Evolutionary conservation across 1,140 invertebrate species (phyloP), one percentile per base, ranked within the genome.

Genomic region (Magallana ariakensis): DNA sequence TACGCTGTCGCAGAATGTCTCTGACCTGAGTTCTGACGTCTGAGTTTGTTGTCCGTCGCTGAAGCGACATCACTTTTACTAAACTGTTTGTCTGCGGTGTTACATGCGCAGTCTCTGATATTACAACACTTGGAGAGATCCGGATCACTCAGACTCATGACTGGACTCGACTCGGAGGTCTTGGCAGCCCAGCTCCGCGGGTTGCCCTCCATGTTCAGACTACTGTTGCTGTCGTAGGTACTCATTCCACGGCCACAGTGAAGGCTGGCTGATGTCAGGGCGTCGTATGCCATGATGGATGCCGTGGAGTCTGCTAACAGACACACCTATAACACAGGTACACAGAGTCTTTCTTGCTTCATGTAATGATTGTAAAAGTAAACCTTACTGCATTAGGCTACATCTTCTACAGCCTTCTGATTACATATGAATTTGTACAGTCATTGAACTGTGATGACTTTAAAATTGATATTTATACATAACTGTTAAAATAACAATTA

Each of bases 241-340:
- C 92, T 93, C 11, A 89, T 83, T 22, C 85, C 89, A 26, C 90
- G 86, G 6, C 85, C 85, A 58, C 89, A 90, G 16, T 75, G 22
- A 33, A 86, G 66, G 55, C 62, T 82, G 16, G 89, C 46, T 8
- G 88, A 82, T 62, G 97, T 98, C 4, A 99, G 95, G 1, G 97
- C 97, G 95, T 99, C 98, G 94, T 98, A 99, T 9, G 96, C 97
- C 88, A 99, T 94, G 87, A 99, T 96, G 0, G 98, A 98, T 26
- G 98, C 98, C 92, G 98, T 97, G 75, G 97, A 97, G 95, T 99
- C 98, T 85, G 93, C 95, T 33, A 96, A 85, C 5, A 96, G 86
- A 85, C 93, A 93, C 6, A 96, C 97, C 97, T 93, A 97, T 54
- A 94, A 93, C n/a, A n/a, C 13, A 70, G 33, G 33, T 46, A 46